Evolutionary conservation across 2,888 invertebrate species (phyloP), one percentile per base, ranked within the genome.

Genomic region (Apamea crenata): DNA sequence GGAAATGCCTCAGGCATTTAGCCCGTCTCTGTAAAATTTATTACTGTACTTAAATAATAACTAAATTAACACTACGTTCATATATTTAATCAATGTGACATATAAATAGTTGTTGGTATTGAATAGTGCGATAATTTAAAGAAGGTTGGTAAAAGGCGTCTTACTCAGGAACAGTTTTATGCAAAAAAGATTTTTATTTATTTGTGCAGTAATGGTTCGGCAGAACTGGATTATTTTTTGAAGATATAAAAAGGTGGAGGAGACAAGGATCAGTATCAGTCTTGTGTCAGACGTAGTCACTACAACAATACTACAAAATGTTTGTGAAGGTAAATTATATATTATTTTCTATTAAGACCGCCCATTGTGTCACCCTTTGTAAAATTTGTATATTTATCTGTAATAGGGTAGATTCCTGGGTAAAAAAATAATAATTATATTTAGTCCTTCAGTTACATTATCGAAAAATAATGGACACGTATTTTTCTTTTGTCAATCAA

Each of bases 321-420:
- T 91, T 94, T 92, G 95, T 93, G 91, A 95, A 95, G 95, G 95
- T 95, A 93, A 93, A 80, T 25, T 47, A 47, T 47, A 47, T 47
- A 7, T 40, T 40, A 47, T 47, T 40, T 40, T 40, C 7, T 47
- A 47, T 47, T 47, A 47, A 47, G 47, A 12, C 14, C 14, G 47
- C 47, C 47, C 2, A 47, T 47, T 47, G 47, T 47, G 47, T 47
- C 47, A 47, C 3, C 12, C 47, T 12, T 47, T 12, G 47, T 47
- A 47, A 47, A 47, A 14, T 47, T 14, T 12, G 0, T 47, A 47
- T 44, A 44, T 12, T 44, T 44, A 47, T 47, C 3, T 47, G 2
- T 47, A 12, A 47, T n/a, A n/a, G n/a, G n/a, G n/a, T n/a, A n/a
- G n/a, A n/a, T n/a, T n/a, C n/a, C n/a, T n/a, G n/a, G n/a, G n/a